Conservation (phyloP, 2,888 invertebrate genomes). For the Portevinia maculata region DNA sequence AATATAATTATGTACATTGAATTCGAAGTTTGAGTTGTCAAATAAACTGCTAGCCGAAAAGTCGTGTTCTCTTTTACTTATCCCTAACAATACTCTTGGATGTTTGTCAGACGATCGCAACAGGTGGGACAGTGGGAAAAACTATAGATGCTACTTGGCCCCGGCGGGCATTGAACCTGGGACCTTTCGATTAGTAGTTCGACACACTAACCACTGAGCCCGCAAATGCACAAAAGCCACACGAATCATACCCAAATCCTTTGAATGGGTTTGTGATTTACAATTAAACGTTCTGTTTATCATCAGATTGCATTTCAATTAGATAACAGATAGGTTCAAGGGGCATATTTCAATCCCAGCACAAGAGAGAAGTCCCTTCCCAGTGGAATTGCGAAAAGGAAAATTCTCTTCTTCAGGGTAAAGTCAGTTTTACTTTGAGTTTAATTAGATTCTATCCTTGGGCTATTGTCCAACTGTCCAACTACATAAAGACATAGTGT, state of each 20-base stretch:
- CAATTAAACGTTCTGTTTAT: slow-evolving; percentile 56
- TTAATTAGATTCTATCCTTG: slow-evolving; percentile 53
- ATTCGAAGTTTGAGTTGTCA: too few species aligned
- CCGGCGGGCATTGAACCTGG: too few species aligned
- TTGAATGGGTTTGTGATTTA: slow-evolving; percentile 42
- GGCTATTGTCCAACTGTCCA: slow-evolving; percentile 35
- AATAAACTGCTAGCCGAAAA: too few species aligned
- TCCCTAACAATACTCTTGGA: too few species aligned
- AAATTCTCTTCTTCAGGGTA: slow-evolving; percentile 21
- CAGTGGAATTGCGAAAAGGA: slow-evolving; percentile 6
- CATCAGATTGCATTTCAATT: slow-evolving; percentile 46
- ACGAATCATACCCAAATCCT: neutral
- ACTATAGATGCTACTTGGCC: too few species aligned
- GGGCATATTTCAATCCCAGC: slow-evolving; percentile 21
- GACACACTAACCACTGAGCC: too few species aligned
- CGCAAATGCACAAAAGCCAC: too few species aligned
- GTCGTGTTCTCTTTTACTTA: too few species aligned
- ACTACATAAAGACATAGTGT: slow-evolving; percentile 17
- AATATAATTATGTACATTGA: too few species aligned
- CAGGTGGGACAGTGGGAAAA: too few species aligned
- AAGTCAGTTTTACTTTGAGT: slow-evolving; percentile 44
- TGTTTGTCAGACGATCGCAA: too few species aligned
- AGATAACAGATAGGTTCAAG: slow-evolving; percentile 16
- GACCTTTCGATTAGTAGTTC: too few species aligned
- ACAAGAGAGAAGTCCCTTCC: slow-evolving; percentile 18